Evolutionary conservation across 2,797 vertebrate genomes (phyloP).

Genomic region (Acrocephalus scirpaceus): DNA sequence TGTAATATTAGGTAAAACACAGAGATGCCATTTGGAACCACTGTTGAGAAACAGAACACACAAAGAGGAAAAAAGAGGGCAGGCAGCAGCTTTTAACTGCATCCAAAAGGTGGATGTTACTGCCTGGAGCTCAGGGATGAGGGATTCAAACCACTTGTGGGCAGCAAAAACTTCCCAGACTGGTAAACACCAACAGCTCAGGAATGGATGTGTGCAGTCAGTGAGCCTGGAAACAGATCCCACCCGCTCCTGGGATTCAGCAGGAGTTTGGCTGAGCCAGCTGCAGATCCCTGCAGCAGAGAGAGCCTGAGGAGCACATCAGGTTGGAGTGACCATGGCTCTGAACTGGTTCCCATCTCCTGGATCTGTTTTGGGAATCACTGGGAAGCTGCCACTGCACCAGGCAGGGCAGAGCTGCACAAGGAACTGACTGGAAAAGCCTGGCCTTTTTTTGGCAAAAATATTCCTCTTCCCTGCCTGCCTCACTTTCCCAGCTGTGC

Average conservation of each 20-base stretch:
- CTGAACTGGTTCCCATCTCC: background rate
- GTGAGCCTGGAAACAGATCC: background rate
- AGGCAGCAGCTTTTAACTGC: background rate
- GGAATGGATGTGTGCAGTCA: fast-evolving
- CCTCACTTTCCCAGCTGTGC: background rate
- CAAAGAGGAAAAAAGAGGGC: background rate
- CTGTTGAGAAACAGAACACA: fast-evolving
- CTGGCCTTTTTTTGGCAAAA: background rate
- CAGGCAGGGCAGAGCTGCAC: background rate
- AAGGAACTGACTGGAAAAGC: background rate
- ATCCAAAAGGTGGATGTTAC: background rate
- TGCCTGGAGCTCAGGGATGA: background rate
- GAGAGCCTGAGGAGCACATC: background rate
- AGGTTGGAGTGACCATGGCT: background rate
- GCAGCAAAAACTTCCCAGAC: background rate
- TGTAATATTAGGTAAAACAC: background rate
- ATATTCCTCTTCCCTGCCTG: background rate
- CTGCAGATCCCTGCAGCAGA: background rate
- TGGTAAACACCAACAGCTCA: background rate
- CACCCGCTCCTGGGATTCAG: background rate
- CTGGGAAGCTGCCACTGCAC: background rate
- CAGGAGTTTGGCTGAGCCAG: background rate
- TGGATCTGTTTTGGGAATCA: fast-evolving
- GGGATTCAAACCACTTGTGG: background rate
- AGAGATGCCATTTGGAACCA: background rate